Evolutionary conservation across 2,113 vertebrate species (phyloP), one percentile per base, ranked within the genome.

Genomic region (Tragelaphus imberbis): DNA sequence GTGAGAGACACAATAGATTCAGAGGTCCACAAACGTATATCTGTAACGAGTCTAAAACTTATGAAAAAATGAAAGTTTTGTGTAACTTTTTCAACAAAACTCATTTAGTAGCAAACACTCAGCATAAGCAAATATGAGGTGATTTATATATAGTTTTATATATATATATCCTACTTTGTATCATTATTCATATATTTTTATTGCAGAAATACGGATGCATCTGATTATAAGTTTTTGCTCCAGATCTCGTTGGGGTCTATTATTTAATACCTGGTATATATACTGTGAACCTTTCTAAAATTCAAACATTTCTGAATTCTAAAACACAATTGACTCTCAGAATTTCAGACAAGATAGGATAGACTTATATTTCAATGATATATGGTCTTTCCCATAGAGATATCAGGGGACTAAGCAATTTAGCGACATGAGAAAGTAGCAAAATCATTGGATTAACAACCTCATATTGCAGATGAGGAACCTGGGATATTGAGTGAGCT

Each of bases 181-280:
- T 94, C 55, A 84, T 15, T 97, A 28, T 77, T 88, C 36, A 92
- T 93, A 21, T 96, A 80, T 86, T 93, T 81, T 84, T 13, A 88
- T 44, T 93, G 28, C 8, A 94, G 88, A 95, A 82, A 77, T 91
- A 40, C 9, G 61, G 90, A 96, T 61, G 59, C 28, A 68, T 84
- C 63, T 98, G 91, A 95, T 96, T 97, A 77, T 3, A 91, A 56
- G 23, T 33, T 90, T 97, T 15, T 91, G 51, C 3, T 15, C 49
- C 14, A 88, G 15, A 93, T 86, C 53, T 36, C 90, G 30, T 61
- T 91, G 23, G 30, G 16, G 6, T 11, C 28, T 92, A 25, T 88
- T 95, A 85, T 85, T 8, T 68, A 97, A 53, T 84, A 55, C 71
- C 30, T 86, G 59, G 19, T 84, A 65, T 1, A 82, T 25, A 61